Evolutionary conservation across 2,888 invertebrate genomes (phyloP), one percentile per base, ranked within the genome.

Genomic region (Eristalis pertinax): DNA sequence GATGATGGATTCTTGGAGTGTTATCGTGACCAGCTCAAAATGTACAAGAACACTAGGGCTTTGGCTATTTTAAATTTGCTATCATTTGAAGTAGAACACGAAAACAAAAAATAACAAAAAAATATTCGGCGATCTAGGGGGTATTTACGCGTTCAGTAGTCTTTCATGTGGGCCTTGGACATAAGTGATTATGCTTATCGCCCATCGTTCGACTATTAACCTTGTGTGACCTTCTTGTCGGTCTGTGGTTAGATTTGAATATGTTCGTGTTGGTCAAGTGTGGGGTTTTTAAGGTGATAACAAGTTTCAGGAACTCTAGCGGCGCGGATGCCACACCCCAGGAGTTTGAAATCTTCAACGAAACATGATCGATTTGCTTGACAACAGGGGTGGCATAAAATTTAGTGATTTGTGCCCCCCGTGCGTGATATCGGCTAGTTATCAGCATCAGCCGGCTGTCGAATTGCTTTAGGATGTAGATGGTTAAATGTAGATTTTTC

Each of bases 91-190:
- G 24, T 41, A n/a, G 35, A 62, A 62, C 7, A 63, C 29, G 50
- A 56, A 26, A 65, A 65, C n/a, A 35, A 64, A 56, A 74, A 74
- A 35, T 10, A 50, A 63, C 1, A 56, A 74, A 74, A 35, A 15
- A 50, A 63, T 1, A 10, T 13, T n/a, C 19, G 2, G 4, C 58
- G 24, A 65, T 10, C 32, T 56, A 74, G 74, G 74, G 35, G 32
- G 56, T 64, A 56, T 50, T 50, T 35, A 50, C 74, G 64, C 74
- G 35, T 35, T 24, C 0, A 15, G 1, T 22, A 35, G 43, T 74
- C 56, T 56, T 35, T 32, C 29, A 5, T 26, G 62, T 29, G 62
- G 19, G 62, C 41, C 19, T 74, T 74, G 35, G 64, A n/a, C 56
- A 56, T 22, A 35, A 50, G 38, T 32, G 60, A 15, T 60, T 60